Conservation (phyloP, 2,113 vertebrate genomes). For the Prolemur simus region DNA sequence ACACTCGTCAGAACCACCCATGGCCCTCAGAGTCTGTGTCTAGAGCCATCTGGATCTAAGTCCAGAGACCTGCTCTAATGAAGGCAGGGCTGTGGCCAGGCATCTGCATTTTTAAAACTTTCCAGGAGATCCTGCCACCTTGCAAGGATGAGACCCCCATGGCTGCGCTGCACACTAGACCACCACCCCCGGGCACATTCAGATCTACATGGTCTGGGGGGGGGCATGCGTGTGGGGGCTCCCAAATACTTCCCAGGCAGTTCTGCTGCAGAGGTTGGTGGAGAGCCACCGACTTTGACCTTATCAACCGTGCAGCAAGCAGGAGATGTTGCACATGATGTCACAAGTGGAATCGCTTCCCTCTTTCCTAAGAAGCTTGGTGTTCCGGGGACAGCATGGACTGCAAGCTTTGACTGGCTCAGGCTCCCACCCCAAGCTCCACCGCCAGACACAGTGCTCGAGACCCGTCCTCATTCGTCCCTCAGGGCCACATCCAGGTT, state of each 20-base stretch:
- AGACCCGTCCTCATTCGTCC: accelerated
- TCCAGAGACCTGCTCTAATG: background rate
- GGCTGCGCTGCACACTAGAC: accelerated
- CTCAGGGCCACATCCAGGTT: background rate
- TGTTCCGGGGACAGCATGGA: background rate
- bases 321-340: accelerated
- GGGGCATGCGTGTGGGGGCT: accelerated
- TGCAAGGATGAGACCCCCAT: too few relatives aligned
- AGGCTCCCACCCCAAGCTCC: background rate
- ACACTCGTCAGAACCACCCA: background rate
- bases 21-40: accelerated
- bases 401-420: accelerated
- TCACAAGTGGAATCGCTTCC: background rate
- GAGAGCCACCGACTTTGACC: accelerated
- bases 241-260: too few relatives aligned
- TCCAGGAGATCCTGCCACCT: too few relatives aligned
- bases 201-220: accelerated
- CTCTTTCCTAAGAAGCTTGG: background rate
- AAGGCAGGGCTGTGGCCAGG: background rate
- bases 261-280: background rate
- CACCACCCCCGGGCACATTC: background rate
- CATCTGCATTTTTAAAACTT: background rate
- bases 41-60: background rate
- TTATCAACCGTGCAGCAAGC: accelerated
- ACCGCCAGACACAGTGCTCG: accelerated